Evolutionary conservation across 2,113 vertebrate genomes (phyloP).

Genomic region (Rhynchomys soricoides): DNA sequence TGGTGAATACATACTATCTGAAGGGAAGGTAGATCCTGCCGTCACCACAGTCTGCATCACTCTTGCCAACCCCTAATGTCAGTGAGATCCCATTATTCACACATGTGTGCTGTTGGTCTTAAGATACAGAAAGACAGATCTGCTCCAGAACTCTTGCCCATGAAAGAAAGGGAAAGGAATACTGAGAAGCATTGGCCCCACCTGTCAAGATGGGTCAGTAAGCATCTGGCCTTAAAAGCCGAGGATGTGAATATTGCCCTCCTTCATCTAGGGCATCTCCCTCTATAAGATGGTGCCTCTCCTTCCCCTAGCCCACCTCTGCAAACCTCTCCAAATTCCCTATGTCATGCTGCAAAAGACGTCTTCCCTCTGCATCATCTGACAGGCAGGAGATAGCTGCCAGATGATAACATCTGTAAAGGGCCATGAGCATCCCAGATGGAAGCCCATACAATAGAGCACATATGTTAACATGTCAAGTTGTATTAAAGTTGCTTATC

Average conservation of each 20-base stretch:
- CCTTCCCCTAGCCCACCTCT: neutral
- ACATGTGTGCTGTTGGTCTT: neutral
- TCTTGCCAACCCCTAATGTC: neutral
- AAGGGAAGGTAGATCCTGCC: neutral
- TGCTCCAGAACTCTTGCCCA: neutral
- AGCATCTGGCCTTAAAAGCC: neutral
- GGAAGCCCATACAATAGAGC: neutral
- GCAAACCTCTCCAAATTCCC: neutral
- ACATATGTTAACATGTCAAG: neutral
- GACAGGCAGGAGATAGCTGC: neutral
- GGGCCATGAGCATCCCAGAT: neutral
- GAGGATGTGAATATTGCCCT: neutral
- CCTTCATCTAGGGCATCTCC: neutral
- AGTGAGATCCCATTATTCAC: neutral
- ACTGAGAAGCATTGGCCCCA: neutral
- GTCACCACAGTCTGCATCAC: neutral
- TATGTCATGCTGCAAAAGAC: neutral
- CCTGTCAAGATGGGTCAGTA: neutral
- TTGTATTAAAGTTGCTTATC: conserved; percentile 28
- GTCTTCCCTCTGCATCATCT: neutral
- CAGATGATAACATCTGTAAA: conserved; percentile 55
- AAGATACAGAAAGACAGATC: neutral
- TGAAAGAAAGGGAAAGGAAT: neutral
- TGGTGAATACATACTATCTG: neutral
- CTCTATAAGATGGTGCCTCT: neutral